These are phyloP conservation scores for Agrenia bidenticulata DNA, from an alignment of 2,888 invertebrate genomes.

Conservation along the genomic window DNA sequence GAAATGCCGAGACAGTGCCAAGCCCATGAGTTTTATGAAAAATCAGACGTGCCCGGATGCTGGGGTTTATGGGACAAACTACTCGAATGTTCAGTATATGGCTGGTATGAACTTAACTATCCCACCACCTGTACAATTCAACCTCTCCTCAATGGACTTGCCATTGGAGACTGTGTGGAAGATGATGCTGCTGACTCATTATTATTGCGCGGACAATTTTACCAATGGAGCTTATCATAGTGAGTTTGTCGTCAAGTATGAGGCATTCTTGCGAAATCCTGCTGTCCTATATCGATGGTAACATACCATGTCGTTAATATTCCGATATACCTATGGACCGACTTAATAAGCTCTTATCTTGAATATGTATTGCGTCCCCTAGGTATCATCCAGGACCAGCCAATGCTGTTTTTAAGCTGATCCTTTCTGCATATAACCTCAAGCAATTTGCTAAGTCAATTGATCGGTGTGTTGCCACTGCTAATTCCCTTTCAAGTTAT, in stretches of 20 bases:
- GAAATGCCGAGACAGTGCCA: constrained; percentile 12
- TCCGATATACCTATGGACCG: too few species aligned
- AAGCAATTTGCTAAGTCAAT: constrained; percentile 25
- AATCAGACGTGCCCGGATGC: constrained; percentile 27
- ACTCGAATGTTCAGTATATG: constrained; percentile 2
- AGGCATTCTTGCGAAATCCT: constrained; percentile 32
- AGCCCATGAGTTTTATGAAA: constrained; percentile 17
- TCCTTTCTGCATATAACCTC: constrained; percentile 25
- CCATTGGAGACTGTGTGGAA: constrained; percentile 36
- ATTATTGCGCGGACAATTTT: constrained; percentile 29
- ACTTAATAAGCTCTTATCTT: too few species aligned
- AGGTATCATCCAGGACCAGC: constrained; percentile 42
- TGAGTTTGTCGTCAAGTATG: constrained; percentile 26
- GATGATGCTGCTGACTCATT: constrained; percentile 30
- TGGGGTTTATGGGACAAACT: constrained; percentile 7
- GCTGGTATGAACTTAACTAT: constrained; percentile 12
- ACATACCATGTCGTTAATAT: too few species aligned
- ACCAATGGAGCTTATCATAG: constrained; percentile 25
- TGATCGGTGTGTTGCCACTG: constrained; percentile 35
- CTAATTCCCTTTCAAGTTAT: constrained; percentile 22
- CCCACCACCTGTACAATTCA: not conserved
- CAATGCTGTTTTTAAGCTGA: constrained; percentile 25
- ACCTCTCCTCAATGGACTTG: constrained; percentile 22
- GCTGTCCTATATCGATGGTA: constrained; percentile 33
- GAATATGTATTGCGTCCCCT: not conserved